phyloP scores from a whole-genome alignment of 1,140 invertebrate genomes.

The Saccostrea glomerata region DNA sequence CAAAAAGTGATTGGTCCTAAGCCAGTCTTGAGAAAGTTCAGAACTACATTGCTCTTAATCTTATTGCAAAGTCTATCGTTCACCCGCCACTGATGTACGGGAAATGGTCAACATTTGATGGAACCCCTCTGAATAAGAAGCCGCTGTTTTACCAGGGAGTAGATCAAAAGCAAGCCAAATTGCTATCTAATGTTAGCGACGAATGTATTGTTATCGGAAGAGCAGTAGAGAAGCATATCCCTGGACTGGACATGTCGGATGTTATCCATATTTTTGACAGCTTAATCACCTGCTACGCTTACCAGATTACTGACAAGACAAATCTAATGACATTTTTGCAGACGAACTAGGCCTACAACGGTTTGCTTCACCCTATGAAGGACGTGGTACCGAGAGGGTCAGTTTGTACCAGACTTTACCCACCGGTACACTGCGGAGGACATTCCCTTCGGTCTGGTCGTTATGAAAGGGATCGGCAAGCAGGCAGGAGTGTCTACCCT shows the following conservation, averaged over 20 bases:
- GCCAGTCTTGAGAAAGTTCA: slow-evolving; percentile 54
- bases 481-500: slow-evolving; percentile 64
- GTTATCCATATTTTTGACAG: slow-evolving; percentile 59
- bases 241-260: slow-evolving; percentile 59
- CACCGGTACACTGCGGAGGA: slow-evolving; percentile 69
- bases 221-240: slow-evolving; percentile 52
- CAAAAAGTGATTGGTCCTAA: slow-evolving; percentile 62
- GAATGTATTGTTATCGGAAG: slow-evolving; percentile 62
- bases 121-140: slow-evolving; percentile 55
- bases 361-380: slow-evolving; percentile 68
- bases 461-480: slow-evolving; percentile 68
- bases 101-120: slow-evolving; percentile 61
- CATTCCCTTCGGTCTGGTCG: slow-evolving; percentile 69
- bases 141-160: slow-evolving; percentile 70
- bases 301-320: slow-evolving; percentile 62
- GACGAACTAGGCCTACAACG: slow-evolving; percentile 69
- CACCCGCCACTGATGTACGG: slow-evolving; percentile 69
- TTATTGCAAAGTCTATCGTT: slow-evolving; percentile 64
- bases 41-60: slow-evolving; percentile 64
- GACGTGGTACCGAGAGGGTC: slow-evolving; percentile 47
- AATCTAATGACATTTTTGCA: slow-evolving; percentile 56
- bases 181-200: slow-evolving; percentile 61
- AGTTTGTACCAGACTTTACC: slow-evolving; percentile 68
- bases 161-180: slow-evolving; percentile 57
- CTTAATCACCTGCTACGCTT: slow-evolving; percentile 61